Base-by-base conservation (phyloP, 1,140 invertebrate genomes). In the Oryctes rhinoceros region DNA sequence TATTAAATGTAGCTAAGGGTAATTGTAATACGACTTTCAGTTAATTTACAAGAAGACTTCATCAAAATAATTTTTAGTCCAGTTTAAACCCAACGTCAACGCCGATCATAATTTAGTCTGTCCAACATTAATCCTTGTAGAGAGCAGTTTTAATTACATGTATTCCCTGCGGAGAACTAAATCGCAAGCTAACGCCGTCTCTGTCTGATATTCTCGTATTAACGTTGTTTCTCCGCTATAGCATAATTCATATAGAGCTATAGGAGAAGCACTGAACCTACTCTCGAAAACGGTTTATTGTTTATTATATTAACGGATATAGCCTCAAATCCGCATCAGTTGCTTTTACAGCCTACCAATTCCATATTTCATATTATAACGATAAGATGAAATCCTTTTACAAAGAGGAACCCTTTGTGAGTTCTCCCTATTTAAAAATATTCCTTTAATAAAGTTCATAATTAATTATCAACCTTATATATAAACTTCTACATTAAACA, bases 61-160 rank as follows among this genome's bases (percentile, higher is more conserved):
- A 80, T 82, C 78, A 79, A 81, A 82, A 84, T 84, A 84, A 84
- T 83, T 81, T 78, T 80, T 79, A 65, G 83, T 82, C 83, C 82
- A 81, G 81, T 81, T 81, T 80, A 83, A 83, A 82, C 74, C 81
- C 81, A 48, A 44, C 80, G 74, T 82, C 82, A 82, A 81, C 74
- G 80, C 49, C 82, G 81, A 83, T 84, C 81, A 84, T 85, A 84
- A 85, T 85, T 85, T 85, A 83, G 81, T 81, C 82, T 83, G 84
- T 84, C 84, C 84, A 76, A 83, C 83, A 83, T 84, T 85, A 84
- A 85, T 85, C 84, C 84, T 85, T 84, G 82, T 81, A 82, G 84
- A 85, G 85, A 84, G 83, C 83, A 84, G 81, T 85, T 85, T 85
- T 85, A 85, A 85, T 85, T 85, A 85, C 84, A 84, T 82, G 82